Evolutionary conservation across 2,113 vertebrate genomes (phyloP).

Genomic region (Hiodon tergisus): DNA sequence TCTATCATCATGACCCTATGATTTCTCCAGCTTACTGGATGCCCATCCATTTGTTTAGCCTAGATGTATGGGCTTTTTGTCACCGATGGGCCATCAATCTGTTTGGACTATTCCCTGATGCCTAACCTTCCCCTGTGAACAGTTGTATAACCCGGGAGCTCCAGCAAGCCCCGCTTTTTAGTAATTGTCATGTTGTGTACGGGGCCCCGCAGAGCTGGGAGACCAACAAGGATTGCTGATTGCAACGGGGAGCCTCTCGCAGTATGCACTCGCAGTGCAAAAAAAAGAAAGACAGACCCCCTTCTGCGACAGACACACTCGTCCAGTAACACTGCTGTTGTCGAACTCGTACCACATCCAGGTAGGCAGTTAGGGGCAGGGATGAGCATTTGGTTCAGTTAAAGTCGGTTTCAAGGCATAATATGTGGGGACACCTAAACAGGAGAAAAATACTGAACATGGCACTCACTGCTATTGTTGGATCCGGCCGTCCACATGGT

Average conservation of each 20-base stretch:
- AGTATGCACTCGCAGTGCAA: background rate
- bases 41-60: background rate
- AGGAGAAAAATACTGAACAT: no score
- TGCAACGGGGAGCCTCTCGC: background rate
- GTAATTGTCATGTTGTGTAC: conserved; percentile 26
- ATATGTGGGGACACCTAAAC: no score
- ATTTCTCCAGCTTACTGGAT: no score
- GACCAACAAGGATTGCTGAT: conserved; percentile 14
- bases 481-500: no score
- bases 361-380: no score
- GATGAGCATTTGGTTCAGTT: no score
- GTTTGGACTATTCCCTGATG: conserved; percentile 19
- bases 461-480: no score
- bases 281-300: background rate
- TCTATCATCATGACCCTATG: no score
- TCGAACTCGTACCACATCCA: no score
- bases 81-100: conserved; percentile 19
- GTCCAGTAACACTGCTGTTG: no score
- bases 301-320: background rate
- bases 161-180: conserved; percentile 16
- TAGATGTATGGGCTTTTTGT: conserved; percentile 16
- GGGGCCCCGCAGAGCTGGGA: conserved; percentile 5
- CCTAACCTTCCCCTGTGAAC: conserved; percentile 21
- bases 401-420: no score
- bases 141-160: conserved; percentile 27